Evolutionary conservation across 2,113 vertebrate genomes (phyloP).

Genomic region (Nothoprocta perdicaria): DNA sequence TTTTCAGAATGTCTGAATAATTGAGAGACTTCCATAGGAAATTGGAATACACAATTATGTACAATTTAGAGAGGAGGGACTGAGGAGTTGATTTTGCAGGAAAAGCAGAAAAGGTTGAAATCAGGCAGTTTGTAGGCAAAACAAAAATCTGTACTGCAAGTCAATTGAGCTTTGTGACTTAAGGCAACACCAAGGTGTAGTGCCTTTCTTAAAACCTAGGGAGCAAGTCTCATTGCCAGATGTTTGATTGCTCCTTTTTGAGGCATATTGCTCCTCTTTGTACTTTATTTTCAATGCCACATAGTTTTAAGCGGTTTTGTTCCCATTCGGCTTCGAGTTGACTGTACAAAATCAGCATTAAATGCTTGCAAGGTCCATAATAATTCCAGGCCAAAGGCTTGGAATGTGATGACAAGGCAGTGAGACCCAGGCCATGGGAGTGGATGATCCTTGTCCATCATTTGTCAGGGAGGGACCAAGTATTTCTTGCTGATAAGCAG

Average conservation of each 20-base stretch:
- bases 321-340: neutral
- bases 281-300: neutral
- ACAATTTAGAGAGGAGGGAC: fast-evolving
- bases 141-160: neutral
- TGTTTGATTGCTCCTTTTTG: neutral
- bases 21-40: neutral
- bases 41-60: neutral
- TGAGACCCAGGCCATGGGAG: neutral
- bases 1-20: neutral
- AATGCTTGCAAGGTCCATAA: neutral
- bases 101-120: neutral
- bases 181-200: neutral
- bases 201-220: neutral
- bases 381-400: neutral
- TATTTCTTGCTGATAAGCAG: neutral
- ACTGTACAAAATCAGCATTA: neutral
- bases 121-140: neutral
- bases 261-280: neutral
- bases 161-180: neutral
- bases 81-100: neutral
- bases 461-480: no score
- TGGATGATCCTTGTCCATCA: neutral
- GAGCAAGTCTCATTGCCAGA: neutral
- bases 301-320: neutral
- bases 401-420: neutral